Conservation (phyloP, 2,113 vertebrate genomes). For the Ornithorhynchus anatinus region DNA sequence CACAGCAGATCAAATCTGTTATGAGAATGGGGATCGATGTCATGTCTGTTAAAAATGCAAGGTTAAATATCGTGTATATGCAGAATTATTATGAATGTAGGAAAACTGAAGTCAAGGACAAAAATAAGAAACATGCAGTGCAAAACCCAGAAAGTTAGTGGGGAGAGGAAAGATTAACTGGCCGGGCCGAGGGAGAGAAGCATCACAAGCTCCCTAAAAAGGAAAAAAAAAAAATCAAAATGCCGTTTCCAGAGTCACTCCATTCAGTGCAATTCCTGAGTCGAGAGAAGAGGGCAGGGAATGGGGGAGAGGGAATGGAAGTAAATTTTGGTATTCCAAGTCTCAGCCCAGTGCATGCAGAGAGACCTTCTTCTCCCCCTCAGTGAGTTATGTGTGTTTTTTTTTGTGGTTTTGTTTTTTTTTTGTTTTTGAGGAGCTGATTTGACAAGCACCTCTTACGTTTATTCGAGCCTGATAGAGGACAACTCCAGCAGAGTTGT, state of each 20-base stretch:
- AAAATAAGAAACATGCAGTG: slow-evolving; percentile 52
- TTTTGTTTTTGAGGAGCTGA: slow-evolving; percentile 95
- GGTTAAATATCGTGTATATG: slow-evolving; percentile 22
- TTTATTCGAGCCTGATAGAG: slow-evolving; percentile 99
- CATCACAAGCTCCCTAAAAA: slow-evolving; percentile 25
- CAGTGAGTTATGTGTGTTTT: slow-evolving; percentile 70
- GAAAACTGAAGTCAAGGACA: slow-evolving; percentile 21
- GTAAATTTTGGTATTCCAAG: slow-evolving; percentile 51
- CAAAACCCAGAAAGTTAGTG: slow-evolving; percentile 16
- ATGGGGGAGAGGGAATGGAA: background rate
- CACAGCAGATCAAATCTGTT: background rate
- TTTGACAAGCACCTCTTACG: slow-evolving; percentile 99
- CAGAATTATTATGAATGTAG: slow-evolving; percentile 37
- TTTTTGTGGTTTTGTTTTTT: slow-evolving; percentile 15
- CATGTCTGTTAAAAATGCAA: slow-evolving; percentile 19
- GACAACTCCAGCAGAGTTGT: slow-evolving; percentile 97
- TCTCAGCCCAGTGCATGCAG: slow-evolving; percentile 61
- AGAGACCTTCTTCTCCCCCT: slow-evolving; percentile 53
- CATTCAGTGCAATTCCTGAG: slow-evolving; percentile 35
- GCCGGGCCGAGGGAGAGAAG: slow-evolving; percentile 1
- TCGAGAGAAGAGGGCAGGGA: background rate
- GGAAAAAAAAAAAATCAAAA: slow-evolving; percentile 17
- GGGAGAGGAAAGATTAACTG: background rate
- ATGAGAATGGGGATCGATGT: slow-evolving; percentile 37
- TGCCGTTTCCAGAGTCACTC: slow-evolving; percentile 15